Evolutionary conservation across 2,797 vertebrate species (phyloP), one percentile per base, ranked within the genome.

Genomic region (Pterois miles): DNA sequence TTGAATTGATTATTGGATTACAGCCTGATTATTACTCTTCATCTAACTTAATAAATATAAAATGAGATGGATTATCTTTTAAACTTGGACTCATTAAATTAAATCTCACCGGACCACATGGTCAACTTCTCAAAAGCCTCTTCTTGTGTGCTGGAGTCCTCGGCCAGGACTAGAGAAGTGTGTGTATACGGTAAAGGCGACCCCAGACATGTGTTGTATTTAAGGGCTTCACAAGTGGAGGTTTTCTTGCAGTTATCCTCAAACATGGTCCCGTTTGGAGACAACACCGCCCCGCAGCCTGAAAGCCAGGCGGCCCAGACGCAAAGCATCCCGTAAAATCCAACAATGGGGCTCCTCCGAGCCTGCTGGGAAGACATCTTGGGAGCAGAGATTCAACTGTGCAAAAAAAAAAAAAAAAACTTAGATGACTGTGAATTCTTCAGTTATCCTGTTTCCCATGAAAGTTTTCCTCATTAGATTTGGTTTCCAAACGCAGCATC

Each of bases 61-160:
- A 38, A 27, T 40, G 1, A 62, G 8, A 23, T 5, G 1, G 14
- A 53, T n/a, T 10, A 74, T 65, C 5, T 76, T 2, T 5, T 1
- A 10, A 0, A n/a, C 12, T 50, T 54, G 58, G 11, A 50, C 11
- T 1, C 38, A 20, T 7, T 14, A 74, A 72, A 52, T 12, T 8
- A 12, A 8, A 76, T 81, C 97, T 95, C 93, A 99, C 98, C 97
- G 12, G 98, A 97, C 98, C 98, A 99, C 91, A 98, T 97, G 93
- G 96, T 93, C 62, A 99, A 83, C 85, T 98, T 99, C 84, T 97
- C 96, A 52, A 95, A 95, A 71, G 96, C 97, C 82, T 99, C 97
- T 60, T 98, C 97, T 80, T 99, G 98, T 2, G 96, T 96, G 64
- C 59, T 88, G 31, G 98, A 99, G 90, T 99, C 98, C 72, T 96